A percentile compares a stretch with the other conserved stretches of the same genome.
Conservation (phyloP, 2,113 vertebrate genomes). For the Rhinichthys klamathensis region DNA sequence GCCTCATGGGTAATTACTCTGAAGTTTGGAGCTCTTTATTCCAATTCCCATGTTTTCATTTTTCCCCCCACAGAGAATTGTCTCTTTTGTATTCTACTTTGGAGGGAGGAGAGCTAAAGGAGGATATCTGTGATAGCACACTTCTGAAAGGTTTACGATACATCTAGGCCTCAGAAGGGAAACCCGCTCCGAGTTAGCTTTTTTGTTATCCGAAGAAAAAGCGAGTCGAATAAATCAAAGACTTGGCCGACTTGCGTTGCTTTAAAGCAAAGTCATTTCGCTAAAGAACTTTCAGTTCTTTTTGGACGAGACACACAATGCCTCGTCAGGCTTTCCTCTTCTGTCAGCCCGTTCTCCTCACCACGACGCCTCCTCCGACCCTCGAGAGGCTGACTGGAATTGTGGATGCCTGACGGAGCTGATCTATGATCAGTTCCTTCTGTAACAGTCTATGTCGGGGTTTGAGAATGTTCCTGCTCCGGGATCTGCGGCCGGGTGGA, state of each 20-base stretch:
- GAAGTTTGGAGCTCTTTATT: conserved; percentile 35
- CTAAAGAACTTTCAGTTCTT: conserved; percentile 14
- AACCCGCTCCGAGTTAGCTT: background rate
- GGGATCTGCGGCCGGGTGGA: conserved; percentile 6
- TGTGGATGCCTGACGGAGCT: background rate
- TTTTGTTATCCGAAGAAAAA: conserved; percentile 6
- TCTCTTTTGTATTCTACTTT: conserved; percentile 33
- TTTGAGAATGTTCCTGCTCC: background rate
- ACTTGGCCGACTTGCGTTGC: conserved; percentile 10
- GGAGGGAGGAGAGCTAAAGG: conserved; percentile 42
- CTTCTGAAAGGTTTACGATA: conserved; percentile 26
- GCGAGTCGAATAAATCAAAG: conserved; percentile 17
- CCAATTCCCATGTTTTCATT: background rate
- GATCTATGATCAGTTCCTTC: conserved; percentile 31
- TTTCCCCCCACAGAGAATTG: conserved; percentile 1
- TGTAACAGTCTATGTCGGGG: background rate
- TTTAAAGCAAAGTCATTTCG: conserved; percentile 27
- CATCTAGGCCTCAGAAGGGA: conserved; percentile 8
- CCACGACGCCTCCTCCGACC: conserved; percentile 7
- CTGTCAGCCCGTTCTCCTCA: conserved; percentile 28
- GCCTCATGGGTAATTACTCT: conserved; percentile 43
- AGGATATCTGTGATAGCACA: conserved; percentile 25
- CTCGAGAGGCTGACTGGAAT: background rate
- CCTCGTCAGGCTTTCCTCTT: conserved; percentile 15
- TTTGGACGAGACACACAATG: conserved; percentile 9